These are phyloP conservation scores for Hypomesus transpacificus DNA, from an alignment of 2,113 vertebrate genomes.

Conservation along the genomic window DNA sequence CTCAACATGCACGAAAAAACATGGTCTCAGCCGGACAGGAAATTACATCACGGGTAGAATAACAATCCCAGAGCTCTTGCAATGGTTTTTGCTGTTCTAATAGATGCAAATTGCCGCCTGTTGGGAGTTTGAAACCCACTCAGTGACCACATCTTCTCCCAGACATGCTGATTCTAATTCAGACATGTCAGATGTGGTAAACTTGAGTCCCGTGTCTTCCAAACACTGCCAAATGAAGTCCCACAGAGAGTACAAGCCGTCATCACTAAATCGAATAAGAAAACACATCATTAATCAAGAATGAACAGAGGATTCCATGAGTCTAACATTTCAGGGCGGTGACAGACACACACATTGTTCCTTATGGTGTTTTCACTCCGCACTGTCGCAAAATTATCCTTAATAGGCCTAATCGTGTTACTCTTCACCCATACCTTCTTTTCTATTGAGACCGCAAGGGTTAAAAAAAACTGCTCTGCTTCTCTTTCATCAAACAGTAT, in stretches of 20 bases:
- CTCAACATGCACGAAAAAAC: conserved; percentile 11
- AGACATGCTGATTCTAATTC: conserved; percentile 25
- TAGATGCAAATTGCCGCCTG: conserved; percentile 29
- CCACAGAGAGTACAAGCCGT: conserved; percentile 19
- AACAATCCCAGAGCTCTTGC: conserved; percentile 22
- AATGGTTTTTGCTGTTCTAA: conserved; percentile 20
- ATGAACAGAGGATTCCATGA: neutral
- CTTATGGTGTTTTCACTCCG: conserved; percentile 1
- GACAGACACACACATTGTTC: conserved; percentile 7
- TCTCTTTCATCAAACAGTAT: conserved; percentile 11
- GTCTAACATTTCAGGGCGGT: conserved; percentile 26
- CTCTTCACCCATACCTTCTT: neutral
- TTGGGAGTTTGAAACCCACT: conserved; percentile 19
- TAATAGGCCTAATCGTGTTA: neutral
- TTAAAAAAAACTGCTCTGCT: conserved; percentile 14
- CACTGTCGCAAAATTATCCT: neutral
- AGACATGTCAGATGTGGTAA: conserved; percentile 23
- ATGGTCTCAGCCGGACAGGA: conserved; percentile 35
- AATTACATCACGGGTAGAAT: conserved; percentile 28
- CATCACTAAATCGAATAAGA: conserved; percentile 15
- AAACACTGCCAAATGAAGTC: conserved; percentile 4
- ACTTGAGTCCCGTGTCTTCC: neutral
- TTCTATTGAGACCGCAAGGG: neutral
- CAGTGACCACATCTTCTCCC: conserved; percentile 2
- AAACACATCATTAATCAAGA: conserved; percentile 9